Evolutionary conservation across 2,888 invertebrate species (phyloP).

Genomic region (Pterostichus niger): DNA sequence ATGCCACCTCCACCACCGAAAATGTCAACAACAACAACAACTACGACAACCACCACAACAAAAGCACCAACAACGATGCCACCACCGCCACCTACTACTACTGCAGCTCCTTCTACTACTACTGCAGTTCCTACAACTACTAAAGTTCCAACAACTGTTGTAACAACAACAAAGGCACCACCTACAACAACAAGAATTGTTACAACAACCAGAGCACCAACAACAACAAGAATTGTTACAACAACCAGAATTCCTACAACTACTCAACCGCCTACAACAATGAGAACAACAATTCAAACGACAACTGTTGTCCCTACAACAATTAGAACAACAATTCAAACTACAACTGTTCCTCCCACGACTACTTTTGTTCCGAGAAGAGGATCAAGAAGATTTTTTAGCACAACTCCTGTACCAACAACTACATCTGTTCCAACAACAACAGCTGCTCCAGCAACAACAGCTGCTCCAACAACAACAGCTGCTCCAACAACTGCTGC

Average conservation of each 20-base stretch:
- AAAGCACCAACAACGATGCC: constrained; percentile 68
- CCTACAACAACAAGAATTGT: constrained; percentile 72
- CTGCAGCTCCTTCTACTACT: constrained; percentile 63
- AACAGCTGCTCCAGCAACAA: constrained; percentile 47
- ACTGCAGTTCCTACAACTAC: constrained; percentile 1
- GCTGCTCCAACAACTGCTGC: constrained; percentile 72
- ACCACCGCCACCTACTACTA: constrained; percentile 67
- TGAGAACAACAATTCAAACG: constrained; percentile 71
- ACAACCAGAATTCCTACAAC: constrained; percentile 69
- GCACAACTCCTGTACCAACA: constrained; percentile 51
- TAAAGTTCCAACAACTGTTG: constrained; percentile 68
- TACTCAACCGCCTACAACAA: constrained; percentile 67
- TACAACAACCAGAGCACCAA: constrained; percentile 72
- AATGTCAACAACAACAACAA: constrained; percentile 67
- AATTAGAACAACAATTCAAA: constrained; percentile 70
- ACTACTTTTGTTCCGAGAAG: constrained; percentile 58
- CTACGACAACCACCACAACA: constrained; percentile 60
- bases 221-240: constrained; percentile 70
- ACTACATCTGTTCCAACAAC: constrained; percentile 71
- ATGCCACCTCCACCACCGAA: constrained; percentile 70
- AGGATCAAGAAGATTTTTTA: constrained; percentile 54
- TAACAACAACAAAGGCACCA: constrained; percentile 70
- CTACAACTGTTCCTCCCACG: constrained; percentile 66
- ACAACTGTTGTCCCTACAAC: constrained; percentile 70
- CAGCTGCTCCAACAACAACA: constrained; percentile 68